Conservation (phyloP, 2,888 invertebrate species). For the Panzeria rudis region DNA sequence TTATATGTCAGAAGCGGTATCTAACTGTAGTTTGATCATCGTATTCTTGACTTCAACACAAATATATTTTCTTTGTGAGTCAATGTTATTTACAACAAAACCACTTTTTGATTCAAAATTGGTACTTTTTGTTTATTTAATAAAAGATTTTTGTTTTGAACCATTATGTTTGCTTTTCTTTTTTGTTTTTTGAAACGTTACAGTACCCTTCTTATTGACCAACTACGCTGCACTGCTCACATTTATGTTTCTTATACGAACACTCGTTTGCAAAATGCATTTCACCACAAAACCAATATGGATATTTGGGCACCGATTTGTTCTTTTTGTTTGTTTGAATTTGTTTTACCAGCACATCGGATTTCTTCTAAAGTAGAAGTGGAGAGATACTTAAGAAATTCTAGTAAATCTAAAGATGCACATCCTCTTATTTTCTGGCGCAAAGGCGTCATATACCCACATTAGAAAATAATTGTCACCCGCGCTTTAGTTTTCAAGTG, state of each 20-base stretch:
- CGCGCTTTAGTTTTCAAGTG: no score
- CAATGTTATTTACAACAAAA: constrained; percentile 65
- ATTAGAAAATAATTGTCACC: no score
- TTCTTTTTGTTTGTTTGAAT: constrained; percentile 21
- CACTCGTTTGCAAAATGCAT: constrained; percentile 66
- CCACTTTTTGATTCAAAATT: constrained; percentile 23
- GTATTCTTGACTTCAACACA: constrained; percentile 66
- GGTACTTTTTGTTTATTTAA: neutral
- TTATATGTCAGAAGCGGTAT: constrained; percentile 70
- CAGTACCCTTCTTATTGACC: no score
- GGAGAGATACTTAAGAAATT: no score
- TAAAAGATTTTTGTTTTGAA: constrained; percentile 10
- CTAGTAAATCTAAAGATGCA: no score
- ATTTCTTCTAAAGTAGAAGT: no score
- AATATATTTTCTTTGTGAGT: constrained; percentile 64
- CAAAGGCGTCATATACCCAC: no score
- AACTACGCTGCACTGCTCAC: constrained; percentile 55
- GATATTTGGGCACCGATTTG: constrained; percentile 16
- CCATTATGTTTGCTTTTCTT: constrained; percentile 11
- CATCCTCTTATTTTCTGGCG: no score
- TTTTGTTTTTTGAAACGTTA: no score
- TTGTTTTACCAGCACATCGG: constrained; percentile 14
- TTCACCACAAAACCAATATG: constrained; percentile 11
- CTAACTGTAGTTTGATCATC: constrained; percentile 56
- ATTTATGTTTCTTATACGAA: constrained; percentile 56